phyloP scores from a whole-genome alignment of 2,797 vertebrate genomes.

The Cirrhinus mrigala region DNA sequence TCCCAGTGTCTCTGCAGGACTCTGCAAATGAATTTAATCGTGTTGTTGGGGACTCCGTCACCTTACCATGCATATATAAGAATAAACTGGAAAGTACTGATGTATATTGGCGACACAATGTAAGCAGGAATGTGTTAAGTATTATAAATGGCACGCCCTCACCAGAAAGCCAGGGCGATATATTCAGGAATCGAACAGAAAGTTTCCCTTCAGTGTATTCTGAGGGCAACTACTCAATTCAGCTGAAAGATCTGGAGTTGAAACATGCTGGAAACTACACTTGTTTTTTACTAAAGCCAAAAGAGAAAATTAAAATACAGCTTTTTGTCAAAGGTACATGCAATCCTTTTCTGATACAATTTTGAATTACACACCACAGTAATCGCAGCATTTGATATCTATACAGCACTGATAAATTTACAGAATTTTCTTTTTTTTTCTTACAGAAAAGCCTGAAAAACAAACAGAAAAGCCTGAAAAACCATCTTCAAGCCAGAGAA shows the following conservation, averaged over 20 bases:
- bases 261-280: not conserved
- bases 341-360: accelerated
- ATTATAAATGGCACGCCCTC: not conserved
- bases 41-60: not conserved
- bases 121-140: not conserved
- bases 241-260: not conserved
- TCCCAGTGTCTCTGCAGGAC: not conserved
- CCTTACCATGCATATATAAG: not conserved
- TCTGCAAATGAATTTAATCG: not conserved
- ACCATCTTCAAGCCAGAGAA: not conserved
- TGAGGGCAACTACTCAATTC: not conserved
- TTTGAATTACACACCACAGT: not conserved
- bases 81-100: not conserved
- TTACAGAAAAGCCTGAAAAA: not conserved
- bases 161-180: accelerated
- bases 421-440: not conserved
- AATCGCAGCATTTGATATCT: not conserved
- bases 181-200: not conserved
- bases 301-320: not conserved
- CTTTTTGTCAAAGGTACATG: not conserved
- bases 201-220: not conserved
- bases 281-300: not conserved
- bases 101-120: not conserved
- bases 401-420: not conserved
- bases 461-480: too few species aligned